Evolutionary conservation across 2,797 vertebrate species (phyloP).

Genomic region (Fundulus diaphanus): DNA sequence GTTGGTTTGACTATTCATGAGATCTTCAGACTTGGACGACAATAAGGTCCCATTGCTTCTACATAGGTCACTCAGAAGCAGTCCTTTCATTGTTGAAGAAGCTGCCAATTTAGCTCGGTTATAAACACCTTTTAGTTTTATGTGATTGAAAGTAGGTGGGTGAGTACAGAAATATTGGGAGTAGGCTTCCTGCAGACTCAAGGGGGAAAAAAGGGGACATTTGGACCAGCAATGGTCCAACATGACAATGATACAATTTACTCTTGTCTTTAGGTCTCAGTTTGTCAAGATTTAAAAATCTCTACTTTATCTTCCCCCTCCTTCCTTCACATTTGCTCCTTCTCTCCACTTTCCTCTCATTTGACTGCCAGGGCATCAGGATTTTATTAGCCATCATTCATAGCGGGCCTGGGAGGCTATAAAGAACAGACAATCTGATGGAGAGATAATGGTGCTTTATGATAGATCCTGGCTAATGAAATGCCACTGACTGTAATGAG

Average conservation of each 20-base stretch:
- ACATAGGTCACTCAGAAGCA: constrained; percentile 24
- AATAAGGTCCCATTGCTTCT: constrained; percentile 44
- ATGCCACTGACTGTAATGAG: constrained; percentile 81
- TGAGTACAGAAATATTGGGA: not conserved
- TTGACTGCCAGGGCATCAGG: constrained; percentile 55
- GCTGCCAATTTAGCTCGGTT: constrained; percentile 11
- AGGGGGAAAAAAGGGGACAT: not conserved
- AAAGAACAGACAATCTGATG: constrained; percentile 74
- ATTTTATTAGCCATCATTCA: constrained; percentile 79
- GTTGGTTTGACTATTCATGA: constrained; percentile 36
- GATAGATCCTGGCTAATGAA: constrained; percentile 78
- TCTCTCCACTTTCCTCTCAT: constrained; percentile 30
- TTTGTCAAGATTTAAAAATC: constrained; percentile 8
- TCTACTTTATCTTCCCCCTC: constrained; percentile 2
- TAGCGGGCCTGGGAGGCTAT: constrained; percentile 72
- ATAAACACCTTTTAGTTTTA: not conserved
- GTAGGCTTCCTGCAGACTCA: not conserved
- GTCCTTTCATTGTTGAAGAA: constrained; percentile 12
- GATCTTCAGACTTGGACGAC: constrained; percentile 25
- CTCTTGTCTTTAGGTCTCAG: constrained; percentile 3
- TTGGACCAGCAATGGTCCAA: not conserved
- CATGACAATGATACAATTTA: constrained; percentile 8
- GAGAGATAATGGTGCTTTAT: constrained; percentile 77
- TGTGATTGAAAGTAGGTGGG: not conserved
- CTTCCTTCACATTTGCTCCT: not conserved